These are phyloP conservation scores for Ceratosolen solmsi DNA, from an alignment of 1,140 invertebrate species.

Conservation along the genomic window DNA sequence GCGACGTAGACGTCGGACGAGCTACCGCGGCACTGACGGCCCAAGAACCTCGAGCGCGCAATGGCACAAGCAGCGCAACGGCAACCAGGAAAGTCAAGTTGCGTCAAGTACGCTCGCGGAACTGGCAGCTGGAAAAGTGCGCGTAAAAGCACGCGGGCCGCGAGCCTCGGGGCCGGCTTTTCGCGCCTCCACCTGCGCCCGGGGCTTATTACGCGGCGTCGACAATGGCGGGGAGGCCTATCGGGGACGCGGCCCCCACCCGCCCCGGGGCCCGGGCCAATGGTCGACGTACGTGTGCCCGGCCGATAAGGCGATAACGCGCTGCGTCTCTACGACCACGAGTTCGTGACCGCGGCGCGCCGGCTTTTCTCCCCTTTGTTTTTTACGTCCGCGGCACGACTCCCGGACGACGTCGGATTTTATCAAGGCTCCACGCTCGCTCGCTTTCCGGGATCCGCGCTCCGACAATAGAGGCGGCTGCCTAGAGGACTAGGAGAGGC, in stretches of 20 bases:
- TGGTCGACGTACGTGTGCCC: background rate
- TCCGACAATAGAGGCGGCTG: background rate
- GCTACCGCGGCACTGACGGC: too few species aligned
- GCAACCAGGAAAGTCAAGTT: background rate
- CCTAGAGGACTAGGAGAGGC: too few species aligned
- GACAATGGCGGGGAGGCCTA: background rate
- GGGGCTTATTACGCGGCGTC: background rate
- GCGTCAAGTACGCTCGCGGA: background rate
- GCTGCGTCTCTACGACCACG: background rate
- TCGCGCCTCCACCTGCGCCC: slow-evolving; percentile 4
- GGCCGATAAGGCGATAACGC: background rate
- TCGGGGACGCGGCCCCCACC: background rate
- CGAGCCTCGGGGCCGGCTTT: background rate
- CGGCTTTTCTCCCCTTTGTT: background rate
- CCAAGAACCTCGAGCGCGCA: too few species aligned
- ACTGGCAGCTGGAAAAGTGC: slow-evolving; percentile 3
- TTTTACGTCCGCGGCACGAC: background rate
- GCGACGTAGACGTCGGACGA: too few species aligned
- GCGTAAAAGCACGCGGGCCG: background rate
- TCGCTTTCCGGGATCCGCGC: background rate
- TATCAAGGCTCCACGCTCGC: too few species aligned
- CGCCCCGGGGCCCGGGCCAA: background rate
- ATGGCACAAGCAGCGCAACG: too few species aligned
- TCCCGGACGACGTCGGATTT: too few species aligned
- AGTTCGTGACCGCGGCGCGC: background rate